Evolutionary conservation across 1,140 invertebrate species (phyloP).

Genomic region (Teleopsis dalmanni): DNA sequence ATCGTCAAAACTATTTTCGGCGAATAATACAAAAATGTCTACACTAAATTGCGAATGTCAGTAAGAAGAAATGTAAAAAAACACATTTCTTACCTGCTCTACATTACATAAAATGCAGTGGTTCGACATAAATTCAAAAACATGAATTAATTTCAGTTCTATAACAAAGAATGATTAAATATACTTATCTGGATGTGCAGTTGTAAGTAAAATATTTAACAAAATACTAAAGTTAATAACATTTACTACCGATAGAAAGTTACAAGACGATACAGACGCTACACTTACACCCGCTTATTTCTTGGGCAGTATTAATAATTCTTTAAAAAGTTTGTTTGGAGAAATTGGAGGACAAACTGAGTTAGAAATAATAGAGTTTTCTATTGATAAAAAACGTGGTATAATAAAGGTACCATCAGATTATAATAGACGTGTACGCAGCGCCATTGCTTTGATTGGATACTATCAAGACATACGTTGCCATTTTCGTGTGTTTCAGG

Average conservation of each 20-base stretch:
- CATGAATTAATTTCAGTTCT: too few relatives aligned
- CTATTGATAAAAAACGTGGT: slow-evolving; percentile 43
- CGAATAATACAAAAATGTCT: too few relatives aligned
- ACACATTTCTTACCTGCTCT: too few relatives aligned
- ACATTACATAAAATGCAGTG: too few relatives aligned
- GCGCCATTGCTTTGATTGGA: slow-evolving; percentile 51
- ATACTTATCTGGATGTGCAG: slow-evolving; percentile 25
- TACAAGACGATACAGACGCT: slow-evolving; percentile 38
- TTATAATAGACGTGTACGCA: slow-evolving; percentile 51
- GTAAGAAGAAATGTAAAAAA: too few relatives aligned
- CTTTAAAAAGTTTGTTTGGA: slow-evolving; percentile 52
- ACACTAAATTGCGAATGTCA: too few relatives aligned
- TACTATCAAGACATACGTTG: slow-evolving; percentile 49
- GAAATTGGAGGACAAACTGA: slow-evolving; percentile 49
- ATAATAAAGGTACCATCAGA: slow-evolving; percentile 51
- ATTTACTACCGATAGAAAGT: slow-evolving; percentile 43
- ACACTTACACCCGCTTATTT: slow-evolving; percentile 47
- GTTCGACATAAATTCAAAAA: too few relatives aligned
- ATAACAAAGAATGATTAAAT: slow-evolving; percentile 14
- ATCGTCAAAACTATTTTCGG: too few relatives aligned
- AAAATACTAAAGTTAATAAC: not conserved
- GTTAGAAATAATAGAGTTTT: slow-evolving; percentile 55
- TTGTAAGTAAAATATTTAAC: slow-evolving; percentile 18
- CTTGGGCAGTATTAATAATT: slow-evolving; percentile 52
- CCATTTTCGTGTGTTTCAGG: slow-evolving; percentile 50